Evolutionary conservation across 2,888 invertebrate genomes (phyloP).

Genomic region (Dynastes grantii): DNA sequence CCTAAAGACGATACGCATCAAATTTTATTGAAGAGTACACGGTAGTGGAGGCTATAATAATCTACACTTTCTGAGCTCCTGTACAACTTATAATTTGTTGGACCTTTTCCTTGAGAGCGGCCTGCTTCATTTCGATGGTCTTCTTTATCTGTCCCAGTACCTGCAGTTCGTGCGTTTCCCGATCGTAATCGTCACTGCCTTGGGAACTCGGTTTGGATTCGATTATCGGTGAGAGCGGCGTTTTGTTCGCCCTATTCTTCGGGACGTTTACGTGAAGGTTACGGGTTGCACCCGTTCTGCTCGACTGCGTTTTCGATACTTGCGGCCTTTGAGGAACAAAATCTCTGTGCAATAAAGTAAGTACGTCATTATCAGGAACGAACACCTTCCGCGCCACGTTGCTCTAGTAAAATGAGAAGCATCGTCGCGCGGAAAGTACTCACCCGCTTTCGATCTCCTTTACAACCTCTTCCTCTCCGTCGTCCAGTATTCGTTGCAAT

Average conservation of each 20-base stretch:
- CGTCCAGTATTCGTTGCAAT: constrained; percentile 28
- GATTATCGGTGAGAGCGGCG: constrained; percentile 28
- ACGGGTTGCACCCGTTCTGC: not conserved
- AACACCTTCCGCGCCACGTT: not conserved
- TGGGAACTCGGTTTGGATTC: constrained; percentile 24
- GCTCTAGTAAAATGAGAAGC: too few species aligned
- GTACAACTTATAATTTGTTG: constrained; percentile 49
- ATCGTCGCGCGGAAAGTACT: not conserved
- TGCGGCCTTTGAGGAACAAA: constrained; percentile 14
- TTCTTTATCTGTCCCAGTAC: constrained; percentile 42
- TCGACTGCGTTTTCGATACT: constrained; percentile 12
- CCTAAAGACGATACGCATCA: too few species aligned
- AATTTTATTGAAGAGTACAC: too few species aligned
- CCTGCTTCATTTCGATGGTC: constrained; percentile 48
- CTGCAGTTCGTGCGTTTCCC: constrained; percentile 42
- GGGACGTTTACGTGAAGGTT: constrained; percentile 1
- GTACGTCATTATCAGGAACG: not conserved
- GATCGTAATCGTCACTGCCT: constrained; percentile 17
- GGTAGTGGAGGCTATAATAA: not conserved
- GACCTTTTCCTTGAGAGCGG: constrained; percentile 47
- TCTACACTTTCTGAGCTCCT: constrained; percentile 14
- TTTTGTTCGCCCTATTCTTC: not conserved
- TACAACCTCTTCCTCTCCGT: constrained; percentile 50
- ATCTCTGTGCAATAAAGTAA: not conserved
- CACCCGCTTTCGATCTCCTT: constrained; percentile 37